These are phyloP conservation scores for Gorsachius magnificus DNA, from an alignment of 2,797 vertebrate species.

Conservation along the genomic window DNA sequence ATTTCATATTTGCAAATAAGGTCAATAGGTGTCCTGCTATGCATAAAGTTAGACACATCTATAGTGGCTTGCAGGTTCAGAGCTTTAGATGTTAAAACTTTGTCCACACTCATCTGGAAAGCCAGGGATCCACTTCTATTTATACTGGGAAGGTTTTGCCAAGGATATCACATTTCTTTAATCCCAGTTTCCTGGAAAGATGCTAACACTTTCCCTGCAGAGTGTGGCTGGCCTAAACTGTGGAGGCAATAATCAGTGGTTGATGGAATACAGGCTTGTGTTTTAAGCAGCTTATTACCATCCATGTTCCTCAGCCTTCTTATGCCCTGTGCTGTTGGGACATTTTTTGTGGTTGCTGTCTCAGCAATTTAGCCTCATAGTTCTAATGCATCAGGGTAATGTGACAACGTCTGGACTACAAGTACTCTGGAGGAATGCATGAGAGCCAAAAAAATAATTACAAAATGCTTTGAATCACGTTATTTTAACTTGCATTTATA, in stretches of 20 bases:
- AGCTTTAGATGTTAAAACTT: background rate
- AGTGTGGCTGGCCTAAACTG: background rate
- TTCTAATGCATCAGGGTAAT: background rate
- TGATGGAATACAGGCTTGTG: background rate
- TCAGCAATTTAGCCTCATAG: background rate
- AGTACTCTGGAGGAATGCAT: background rate
- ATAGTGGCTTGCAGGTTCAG: background rate
- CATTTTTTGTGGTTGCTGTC: background rate
- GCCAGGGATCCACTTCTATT: constrained; percentile 29
- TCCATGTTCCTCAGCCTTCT: background rate
- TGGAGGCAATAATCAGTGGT: background rate
- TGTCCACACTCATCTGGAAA: background rate
- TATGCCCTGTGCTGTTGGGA: background rate
- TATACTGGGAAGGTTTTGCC: constrained; percentile 16
- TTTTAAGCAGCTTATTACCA: background rate
- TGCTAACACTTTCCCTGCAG: constrained; percentile 12
- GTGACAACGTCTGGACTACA: background rate
- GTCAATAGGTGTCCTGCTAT: background rate
- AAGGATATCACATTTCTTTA: constrained; percentile 31
- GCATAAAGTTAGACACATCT: background rate
- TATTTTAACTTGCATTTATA: background rate
- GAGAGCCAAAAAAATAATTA: background rate
- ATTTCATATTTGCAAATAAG: background rate
- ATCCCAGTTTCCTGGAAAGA: constrained; percentile 45
- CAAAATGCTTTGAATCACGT: background rate